Evolutionary conservation across 1,140 invertebrate species (phyloP), one percentile per base, ranked within the genome.

Genomic region (Popillia japonica): DNA sequence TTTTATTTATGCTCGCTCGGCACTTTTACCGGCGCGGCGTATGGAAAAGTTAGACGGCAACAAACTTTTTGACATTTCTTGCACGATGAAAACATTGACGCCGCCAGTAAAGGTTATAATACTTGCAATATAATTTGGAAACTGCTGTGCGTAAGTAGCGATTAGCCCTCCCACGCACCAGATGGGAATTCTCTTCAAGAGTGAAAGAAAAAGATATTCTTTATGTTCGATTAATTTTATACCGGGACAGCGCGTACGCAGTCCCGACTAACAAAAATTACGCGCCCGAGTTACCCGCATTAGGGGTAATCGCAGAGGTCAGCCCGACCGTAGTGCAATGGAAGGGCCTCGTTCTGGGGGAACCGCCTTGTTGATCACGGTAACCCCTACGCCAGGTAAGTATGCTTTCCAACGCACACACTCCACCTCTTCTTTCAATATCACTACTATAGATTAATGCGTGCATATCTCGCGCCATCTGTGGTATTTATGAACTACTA

Each of bases 201-300:
- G n/a, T 14, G 44, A 48, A 48, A 17, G 0, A 14, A 2, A 17
- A 48, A 2, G 2, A 7, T 2, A 48, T 14, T 48, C n/a, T 2
- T 68, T 68, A 2, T 68, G 64, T 68, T 68, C 20, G 22, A 22
- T 14, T 68, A 14, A 68, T 22, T 68, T 22, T 20, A 68, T 22
- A 22, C 64, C 64, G 64, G 64, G 64, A 22, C 23, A 68, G 64
- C 64, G 64, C 64, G 64, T 68, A 68, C 64, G 64, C 64, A 68
- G 64, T 22, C 64, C 64, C 64, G 64, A 68, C 64, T 68, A 68
- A 2, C 64, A 68, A 68, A 68, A 68, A 68, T 68, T 68, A 68
- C 64, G 64, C 64, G 64, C 64, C 64, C 64, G 64, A 68, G 64
- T 68, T 68, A 68, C 64, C 64, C 64, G 64, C 64, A 68, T 68